Conservation (phyloP, 1,140 invertebrate genomes). For the Heterodera schachtii region DNA sequence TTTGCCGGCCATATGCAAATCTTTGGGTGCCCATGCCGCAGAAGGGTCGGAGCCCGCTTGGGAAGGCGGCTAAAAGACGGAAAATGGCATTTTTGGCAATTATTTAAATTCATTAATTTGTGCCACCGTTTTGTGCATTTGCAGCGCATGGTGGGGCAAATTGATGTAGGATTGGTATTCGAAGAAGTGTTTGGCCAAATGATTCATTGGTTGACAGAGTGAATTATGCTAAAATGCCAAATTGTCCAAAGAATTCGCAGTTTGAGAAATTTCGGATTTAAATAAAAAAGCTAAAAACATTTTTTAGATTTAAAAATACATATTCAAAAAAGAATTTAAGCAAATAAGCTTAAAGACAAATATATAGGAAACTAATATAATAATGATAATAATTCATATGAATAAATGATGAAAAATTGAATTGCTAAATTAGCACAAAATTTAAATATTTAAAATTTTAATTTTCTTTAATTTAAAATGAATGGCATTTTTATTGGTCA, state of each 20-base stretch:
- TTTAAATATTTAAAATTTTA: neutral
- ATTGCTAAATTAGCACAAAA: neutral
- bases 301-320: too few relatives aligned
- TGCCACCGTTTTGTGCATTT: slow-evolving; percentile 60
- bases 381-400: too few relatives aligned
- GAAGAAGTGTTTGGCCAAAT: slow-evolving; percentile 64
- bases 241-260: too few relatives aligned
- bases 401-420: neutral
- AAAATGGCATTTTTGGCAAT: neutral
- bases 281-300: too few relatives aligned
- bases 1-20: slow-evolving; percentile 57
- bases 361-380: too few relatives aligned
- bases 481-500: too few relatives aligned
- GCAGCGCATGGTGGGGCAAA: slow-evolving; percentile 62
- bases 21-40: slow-evolving; percentile 61
- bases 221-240: neutral
- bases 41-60: slow-evolving; percentile 60
- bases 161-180: slow-evolving; percentile 66
- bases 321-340: too few relatives aligned
- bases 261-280: too few relatives aligned
- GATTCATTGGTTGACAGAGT: slow-evolving; percentile 50
- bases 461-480: neutral
- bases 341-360: too few relatives aligned
- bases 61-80: slow-evolving; percentile 44
- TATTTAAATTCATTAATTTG: neutral